Conservation (phyloP, 2,113 vertebrate genomes). For the Pseudorasbora parva region DNA sequence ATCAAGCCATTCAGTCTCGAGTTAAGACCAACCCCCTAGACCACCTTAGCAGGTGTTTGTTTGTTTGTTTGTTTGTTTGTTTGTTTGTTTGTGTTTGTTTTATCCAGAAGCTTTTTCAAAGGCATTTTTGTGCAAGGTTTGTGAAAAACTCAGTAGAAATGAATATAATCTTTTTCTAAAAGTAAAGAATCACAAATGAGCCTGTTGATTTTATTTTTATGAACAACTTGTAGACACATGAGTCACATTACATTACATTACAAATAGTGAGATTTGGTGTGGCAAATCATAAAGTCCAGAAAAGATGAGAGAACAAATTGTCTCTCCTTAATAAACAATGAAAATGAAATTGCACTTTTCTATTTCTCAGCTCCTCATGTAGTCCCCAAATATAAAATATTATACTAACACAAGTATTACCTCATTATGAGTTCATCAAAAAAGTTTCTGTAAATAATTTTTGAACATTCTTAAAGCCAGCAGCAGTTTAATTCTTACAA, state of each 20-base stretch:
- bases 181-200: not conserved
- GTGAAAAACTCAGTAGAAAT: not conserved
- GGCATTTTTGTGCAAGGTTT: not conserved
- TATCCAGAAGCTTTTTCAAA: not conserved
- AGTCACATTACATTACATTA: not conserved
- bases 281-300: not conserved
- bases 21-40: not conserved
- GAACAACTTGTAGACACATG: not conserved
- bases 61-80: too few species aligned
- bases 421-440: not conserved
- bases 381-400: not conserved
- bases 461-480: not conserved
- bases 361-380: not conserved
- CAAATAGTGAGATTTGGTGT: not conserved
- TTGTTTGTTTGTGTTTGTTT: not conserved
- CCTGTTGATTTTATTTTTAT: not conserved
- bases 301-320: not conserved
- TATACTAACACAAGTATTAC: not conserved
- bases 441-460: not conserved
- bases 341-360: not conserved
- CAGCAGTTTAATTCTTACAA: not conserved
- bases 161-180: not conserved
- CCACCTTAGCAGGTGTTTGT: constrained; percentile 17
- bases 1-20: not conserved
- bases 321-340: not conserved